phyloP scores from a whole-genome alignment of 2,113 vertebrate genomes.

The Nicator chloris region DNA sequence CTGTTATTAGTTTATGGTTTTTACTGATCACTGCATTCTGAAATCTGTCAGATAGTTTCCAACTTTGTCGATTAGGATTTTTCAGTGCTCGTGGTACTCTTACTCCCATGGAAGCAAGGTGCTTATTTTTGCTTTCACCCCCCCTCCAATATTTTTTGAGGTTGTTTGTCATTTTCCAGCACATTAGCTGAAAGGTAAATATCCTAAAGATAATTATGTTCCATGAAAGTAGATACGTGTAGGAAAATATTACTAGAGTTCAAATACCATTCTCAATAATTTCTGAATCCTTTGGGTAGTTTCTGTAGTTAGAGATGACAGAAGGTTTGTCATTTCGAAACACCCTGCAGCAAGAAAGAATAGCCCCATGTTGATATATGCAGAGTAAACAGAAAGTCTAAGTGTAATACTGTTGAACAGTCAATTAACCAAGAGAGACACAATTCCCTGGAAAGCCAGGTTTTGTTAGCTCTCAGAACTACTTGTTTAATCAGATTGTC shows the following conservation, averaged over 20 bases:
- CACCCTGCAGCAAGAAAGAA: conserved; percentile 7
- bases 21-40: background rate
- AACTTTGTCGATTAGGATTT: background rate
- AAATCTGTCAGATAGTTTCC: background rate
- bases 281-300: background rate
- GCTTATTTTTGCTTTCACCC: background rate
- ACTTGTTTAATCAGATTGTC: conserved; percentile 38
- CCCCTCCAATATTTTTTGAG: background rate
- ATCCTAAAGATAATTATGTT: background rate
- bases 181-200: background rate
- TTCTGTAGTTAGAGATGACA: background rate
- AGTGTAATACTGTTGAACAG: conserved; percentile 22
- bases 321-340: conserved; percentile 28
- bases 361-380: background rate
- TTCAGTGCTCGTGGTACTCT: background rate
- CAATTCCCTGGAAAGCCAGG: conserved; percentile 28
- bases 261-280: background rate
- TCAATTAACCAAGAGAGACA: conserved; percentile 41
- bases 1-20: background rate
- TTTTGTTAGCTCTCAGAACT: conserved; percentile 31
- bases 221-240: background rate
- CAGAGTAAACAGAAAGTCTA: conserved; percentile 46
- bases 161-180: background rate
- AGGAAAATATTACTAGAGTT: background rate
- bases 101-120: background rate